A percentile compares a stretch with the other conserved stretches of the same genome.
These are phyloP conservation scores for Acleris literana DNA, from an alignment of 2,888 invertebrate genomes.

Conservation along the genomic window DNA sequence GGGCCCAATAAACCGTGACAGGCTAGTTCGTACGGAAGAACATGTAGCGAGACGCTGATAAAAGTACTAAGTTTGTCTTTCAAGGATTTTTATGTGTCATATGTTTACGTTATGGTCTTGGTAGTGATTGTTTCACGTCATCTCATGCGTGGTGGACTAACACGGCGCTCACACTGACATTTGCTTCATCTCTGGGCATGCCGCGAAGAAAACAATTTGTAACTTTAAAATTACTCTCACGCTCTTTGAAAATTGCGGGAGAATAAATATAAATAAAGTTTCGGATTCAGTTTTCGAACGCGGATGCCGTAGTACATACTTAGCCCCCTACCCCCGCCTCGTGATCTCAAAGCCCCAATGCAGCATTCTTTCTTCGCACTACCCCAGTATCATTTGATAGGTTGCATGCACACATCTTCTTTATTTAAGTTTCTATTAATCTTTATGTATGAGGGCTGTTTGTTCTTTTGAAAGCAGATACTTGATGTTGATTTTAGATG, in stretches of 20 bases:
- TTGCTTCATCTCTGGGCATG: constrained; percentile 62
- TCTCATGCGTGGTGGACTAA: constrained; percentile 77
- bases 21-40: constrained; percentile 58
- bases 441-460: constrained; percentile 39
- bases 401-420: constrained; percentile 73
- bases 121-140: constrained; percentile 76
- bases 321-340: constrained; percentile 16
- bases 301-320: constrained; percentile 10
- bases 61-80: constrained; percentile 63
- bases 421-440: constrained; percentile 59
- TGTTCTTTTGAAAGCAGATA: constrained; percentile 20
- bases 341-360: constrained; percentile 59
- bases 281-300: constrained; percentile 6
- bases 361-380: constrained; percentile 69
- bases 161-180: constrained; percentile 69
- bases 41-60: constrained; percentile 58
- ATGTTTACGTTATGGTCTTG: constrained; percentile 66
- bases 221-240: background rate
- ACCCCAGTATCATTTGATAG: constrained; percentile 62
- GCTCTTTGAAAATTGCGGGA: background rate
- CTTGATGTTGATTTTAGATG: constrained; percentile 2
- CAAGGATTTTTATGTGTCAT: constrained; percentile 62
- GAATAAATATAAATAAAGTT: background rate
- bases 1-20: constrained; percentile 72
- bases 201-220: background rate